Conservation (phyloP, 2,113 vertebrate genomes). For the Jacana jacana region DNA sequence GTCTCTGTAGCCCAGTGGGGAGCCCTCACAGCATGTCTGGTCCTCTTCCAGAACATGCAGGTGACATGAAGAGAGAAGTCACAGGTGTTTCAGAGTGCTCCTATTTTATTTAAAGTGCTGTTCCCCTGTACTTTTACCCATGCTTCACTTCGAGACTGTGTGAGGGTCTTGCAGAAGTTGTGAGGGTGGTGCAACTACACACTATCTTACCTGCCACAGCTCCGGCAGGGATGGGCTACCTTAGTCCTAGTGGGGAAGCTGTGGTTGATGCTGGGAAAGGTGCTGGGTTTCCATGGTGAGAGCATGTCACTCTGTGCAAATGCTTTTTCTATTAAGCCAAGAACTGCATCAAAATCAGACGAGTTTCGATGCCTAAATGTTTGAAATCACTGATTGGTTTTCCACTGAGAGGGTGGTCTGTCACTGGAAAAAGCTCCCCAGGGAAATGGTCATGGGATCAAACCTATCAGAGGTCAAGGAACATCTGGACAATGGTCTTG, state of each 20-base stretch:
- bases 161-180: not conserved
- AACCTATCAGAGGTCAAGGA: not conserved
- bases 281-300: fast-evolving
- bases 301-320: not conserved
- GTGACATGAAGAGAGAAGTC: not conserved
- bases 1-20: not conserved
- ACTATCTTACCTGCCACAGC: fast-evolving
- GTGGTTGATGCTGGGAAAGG: not conserved
- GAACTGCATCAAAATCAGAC: not conserved
- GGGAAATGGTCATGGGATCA: not conserved
- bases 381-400: not conserved
- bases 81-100: not conserved
- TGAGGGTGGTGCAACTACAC: not conserved
- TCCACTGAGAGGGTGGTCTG: not conserved
- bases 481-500: not conserved
- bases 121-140: not conserved
- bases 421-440: not conserved
- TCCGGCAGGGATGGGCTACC: fast-evolving
- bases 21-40: not conserved
- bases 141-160: not conserved
- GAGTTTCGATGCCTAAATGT: not conserved
- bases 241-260: fast-evolving
- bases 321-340: not conserved
- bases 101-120: not conserved
- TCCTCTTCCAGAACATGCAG: not conserved